A percentile compares a stretch with the other conserved stretches of the same genome.
Evolutionary conservation across 1,140 invertebrate species (phyloP).

Genomic region (Leucophenga varia): DNA sequence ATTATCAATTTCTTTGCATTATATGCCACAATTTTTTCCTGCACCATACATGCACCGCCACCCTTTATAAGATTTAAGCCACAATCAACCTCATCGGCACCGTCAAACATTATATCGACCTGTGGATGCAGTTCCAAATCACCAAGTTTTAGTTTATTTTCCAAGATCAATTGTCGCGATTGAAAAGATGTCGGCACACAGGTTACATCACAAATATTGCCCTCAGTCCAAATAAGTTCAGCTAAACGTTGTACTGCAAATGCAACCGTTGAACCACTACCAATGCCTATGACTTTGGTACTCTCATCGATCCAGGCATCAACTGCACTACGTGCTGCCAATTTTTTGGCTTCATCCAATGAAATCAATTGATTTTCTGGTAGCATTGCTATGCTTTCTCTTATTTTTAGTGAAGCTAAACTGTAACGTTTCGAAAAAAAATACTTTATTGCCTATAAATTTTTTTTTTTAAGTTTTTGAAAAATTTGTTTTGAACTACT

Average conservation of each 20-base stretch:
- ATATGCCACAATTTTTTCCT: constrained; percentile 93
- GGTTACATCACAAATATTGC: constrained; percentile 66
- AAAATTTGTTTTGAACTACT: too few species aligned
- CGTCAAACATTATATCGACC: constrained; percentile 91
- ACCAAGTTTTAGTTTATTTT: constrained; percentile 74
- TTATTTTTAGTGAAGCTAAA: too few species aligned
- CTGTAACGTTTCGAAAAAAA: too few species aligned
- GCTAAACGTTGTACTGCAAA: constrained; percentile 85
- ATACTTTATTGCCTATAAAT: too few species aligned
- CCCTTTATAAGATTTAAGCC: constrained; percentile 92
- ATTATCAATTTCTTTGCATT: constrained; percentile 81
- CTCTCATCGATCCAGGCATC: constrained; percentile 73
- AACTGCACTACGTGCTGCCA: constrained; percentile 70
- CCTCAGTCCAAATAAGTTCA: constrained; percentile 74
- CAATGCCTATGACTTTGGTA: constrained; percentile 77
- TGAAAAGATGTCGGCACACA: constrained; percentile 90
- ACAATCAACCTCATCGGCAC: constrained; percentile 92
- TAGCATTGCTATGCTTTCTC: too few species aligned
- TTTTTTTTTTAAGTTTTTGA: too few species aligned
- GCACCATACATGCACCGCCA: constrained; percentile 91
- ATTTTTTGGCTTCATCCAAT: constrained; percentile 67
- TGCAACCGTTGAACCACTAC: constrained; percentile 93
- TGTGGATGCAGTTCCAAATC: constrained; percentile 80
- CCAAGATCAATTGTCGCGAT: constrained; percentile 78
- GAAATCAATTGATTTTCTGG: too few species aligned